These are phyloP conservation scores for Sinocyclocheilus anshuiensis DNA, from an alignment of 2,113 vertebrate genomes.

Conservation along the genomic window DNA sequence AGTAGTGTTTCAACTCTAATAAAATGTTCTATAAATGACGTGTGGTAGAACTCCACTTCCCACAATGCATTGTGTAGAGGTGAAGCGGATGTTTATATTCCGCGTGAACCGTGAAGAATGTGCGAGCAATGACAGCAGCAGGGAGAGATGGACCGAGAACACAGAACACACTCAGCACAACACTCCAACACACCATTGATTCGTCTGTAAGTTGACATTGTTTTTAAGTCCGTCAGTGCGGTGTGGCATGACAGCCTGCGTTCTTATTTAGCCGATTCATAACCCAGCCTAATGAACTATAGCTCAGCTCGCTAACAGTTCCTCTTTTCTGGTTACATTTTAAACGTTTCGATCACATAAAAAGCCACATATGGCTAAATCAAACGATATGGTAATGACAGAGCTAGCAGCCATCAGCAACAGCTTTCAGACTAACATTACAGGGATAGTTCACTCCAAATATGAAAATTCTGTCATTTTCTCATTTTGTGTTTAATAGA, in stretches of 20 bases:
- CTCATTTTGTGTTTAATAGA: no score
- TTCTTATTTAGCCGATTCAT: slow-evolving; percentile 1
- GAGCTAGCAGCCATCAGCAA: no score
- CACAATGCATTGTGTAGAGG: no score
- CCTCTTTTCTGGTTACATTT: neutral
- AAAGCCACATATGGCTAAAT: no score
- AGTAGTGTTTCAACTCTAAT: no score
- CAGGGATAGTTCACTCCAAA: no score
- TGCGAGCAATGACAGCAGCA: slow-evolving; percentile 35
- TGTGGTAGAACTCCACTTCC: no score
- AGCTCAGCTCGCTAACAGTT: slow-evolving; percentile 29
- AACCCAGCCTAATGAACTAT: neutral
- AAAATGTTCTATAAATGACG: no score
- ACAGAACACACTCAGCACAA: slow-evolving; percentile 43
- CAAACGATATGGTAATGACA: no score
- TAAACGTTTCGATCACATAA: neutral
- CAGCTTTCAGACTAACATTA: no score
- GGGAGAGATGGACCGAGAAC: slow-evolving; percentile 21
- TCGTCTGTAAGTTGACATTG: slow-evolving; percentile 34
- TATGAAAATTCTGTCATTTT: no score
- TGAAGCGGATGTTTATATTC: slow-evolving; percentile 69
- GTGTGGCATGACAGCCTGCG: neutral
- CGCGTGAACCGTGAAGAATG: slow-evolving; percentile 55
- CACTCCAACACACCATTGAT: neutral
- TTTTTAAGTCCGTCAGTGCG: neutral